Base-by-base conservation (phyloP, 2,113 vertebrate species). In the Corapipo altera region DNA sequence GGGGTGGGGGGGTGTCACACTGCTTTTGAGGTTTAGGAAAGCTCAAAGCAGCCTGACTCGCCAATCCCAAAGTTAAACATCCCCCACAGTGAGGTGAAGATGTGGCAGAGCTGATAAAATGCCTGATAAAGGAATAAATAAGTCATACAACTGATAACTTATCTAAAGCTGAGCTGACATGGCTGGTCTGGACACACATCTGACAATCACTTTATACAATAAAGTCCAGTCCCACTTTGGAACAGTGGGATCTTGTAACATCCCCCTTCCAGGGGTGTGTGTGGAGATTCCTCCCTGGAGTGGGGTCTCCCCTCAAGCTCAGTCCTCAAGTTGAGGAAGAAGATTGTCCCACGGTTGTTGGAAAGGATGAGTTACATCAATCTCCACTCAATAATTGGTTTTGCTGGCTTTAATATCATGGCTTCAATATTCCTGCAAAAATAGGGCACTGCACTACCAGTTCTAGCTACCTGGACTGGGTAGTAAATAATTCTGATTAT, bases 181-280 rank as follows among this genome's bases (percentile, higher is more conserved):
- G 11, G 28, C 9, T 55, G 52, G 14, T 9, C 28, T 30, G 15
- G 52, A 30, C 52, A 59, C 57, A 59, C 21, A 23, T 5, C 57
- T 59, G 35, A 62, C 59, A 62, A n/a, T 59, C 58, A 37, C 26
- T 39, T 27, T 12, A 39, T 12, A 18, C 16, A 39, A 37, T 48
- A 9, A 41, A 41, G 27, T 18, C 27, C 61, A 64, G 37, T 64
- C 61, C 61, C 37, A 14, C 11, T 30, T 41, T 21, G 41, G 23
- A 62, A 52, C 21, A 46, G 35, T 21, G 52, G 44, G 17, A 22
- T 51, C 14, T 69, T 22, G 44, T 26, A 18, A 52, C 17, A 61
- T 0, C 0, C 1, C 26, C 32, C 27, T 22, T 35, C 17, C 21
- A 17, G 20, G 13, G 26, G 5, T 2, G 2, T 16, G 13, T 43